These are phyloP conservation scores for Alcis repandata DNA, from an alignment of 2,888 invertebrate species.

Conservation along the genomic window DNA sequence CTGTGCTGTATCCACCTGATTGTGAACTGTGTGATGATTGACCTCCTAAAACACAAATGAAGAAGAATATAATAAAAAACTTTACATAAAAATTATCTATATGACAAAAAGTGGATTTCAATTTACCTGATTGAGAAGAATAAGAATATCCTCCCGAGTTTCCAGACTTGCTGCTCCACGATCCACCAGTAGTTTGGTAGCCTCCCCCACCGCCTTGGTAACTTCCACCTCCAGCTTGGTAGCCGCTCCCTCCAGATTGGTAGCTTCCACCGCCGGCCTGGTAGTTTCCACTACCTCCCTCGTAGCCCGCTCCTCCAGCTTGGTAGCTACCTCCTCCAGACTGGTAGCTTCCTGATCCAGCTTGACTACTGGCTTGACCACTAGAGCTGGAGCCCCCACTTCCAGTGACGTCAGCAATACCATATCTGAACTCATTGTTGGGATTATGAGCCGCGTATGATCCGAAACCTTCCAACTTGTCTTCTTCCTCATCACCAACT, in stretches of 20 bases:
- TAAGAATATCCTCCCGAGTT: slow-evolving; percentile 66
- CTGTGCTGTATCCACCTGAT: slow-evolving; percentile 60
- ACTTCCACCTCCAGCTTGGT: slow-evolving; percentile 44
- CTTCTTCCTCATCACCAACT: slow-evolving; percentile 76
- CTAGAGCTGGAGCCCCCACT: slow-evolving; percentile 47
- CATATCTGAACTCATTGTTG: slow-evolving; percentile 77
- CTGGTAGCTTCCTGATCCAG: slow-evolving; percentile 42
- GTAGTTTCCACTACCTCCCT: slow-evolving; percentile 45
- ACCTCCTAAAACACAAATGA: slow-evolving; percentile 56
- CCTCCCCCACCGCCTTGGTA: slow-evolving; percentile 44
- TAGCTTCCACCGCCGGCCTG: slow-evolving; percentile 46
- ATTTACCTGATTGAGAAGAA: slow-evolving; percentile 72
- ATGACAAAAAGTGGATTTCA: not conserved
- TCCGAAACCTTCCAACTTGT: slow-evolving; percentile 73
- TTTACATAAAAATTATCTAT: not conserved
- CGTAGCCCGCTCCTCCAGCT: slow-evolving; percentile 48
- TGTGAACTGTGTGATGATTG: slow-evolving; percentile 61
- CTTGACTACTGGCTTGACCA: slow-evolving; percentile 29
- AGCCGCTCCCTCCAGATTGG: slow-evolving; percentile 40
- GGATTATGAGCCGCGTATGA: slow-evolving; percentile 72
- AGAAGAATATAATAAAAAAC: not conserved
- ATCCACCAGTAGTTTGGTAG: slow-evolving; percentile 43
- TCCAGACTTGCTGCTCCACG: slow-evolving; percentile 48
- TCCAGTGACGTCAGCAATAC: slow-evolving; percentile 73
- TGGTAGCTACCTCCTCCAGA: slow-evolving; percentile 53